Conservation (phyloP, 2,113 vertebrate genomes). For the Microcebus jonahi region DNA sequence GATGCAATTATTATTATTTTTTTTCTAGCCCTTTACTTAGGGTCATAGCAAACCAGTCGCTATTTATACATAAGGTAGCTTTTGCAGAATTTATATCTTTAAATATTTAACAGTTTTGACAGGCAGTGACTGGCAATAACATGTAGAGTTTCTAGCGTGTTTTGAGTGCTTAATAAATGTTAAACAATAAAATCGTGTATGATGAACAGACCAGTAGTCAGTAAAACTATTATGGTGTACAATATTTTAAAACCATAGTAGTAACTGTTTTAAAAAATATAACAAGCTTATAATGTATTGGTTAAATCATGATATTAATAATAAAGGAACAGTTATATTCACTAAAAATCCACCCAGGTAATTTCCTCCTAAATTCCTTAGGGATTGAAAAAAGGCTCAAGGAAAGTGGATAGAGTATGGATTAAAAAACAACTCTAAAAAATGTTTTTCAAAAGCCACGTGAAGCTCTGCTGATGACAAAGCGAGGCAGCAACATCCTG, state of each 20-base stretch:
- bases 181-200: conserved; percentile 63
- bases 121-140: conserved; percentile 55
- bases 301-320: background rate
- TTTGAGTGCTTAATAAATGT: conserved; percentile 41
- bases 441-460: background rate
- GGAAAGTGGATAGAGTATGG: background rate
- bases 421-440: background rate
- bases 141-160: conserved; percentile 8
- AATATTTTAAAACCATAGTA: conserved; percentile 50
- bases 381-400: background rate
- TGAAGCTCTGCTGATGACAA: background rate
- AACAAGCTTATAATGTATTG: background rate
- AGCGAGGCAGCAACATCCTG: background rate
- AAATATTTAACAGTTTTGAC: conserved; percentile 65
- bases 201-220: conserved; percentile 65
- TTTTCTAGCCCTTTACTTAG: conserved; percentile 14
- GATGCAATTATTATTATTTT: conserved; percentile 3
- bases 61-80: conserved; percentile 38
- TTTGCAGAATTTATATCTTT: conserved; percentile 67
- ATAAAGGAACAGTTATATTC: conserved; percentile 21
- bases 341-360: conserved; percentile 4
- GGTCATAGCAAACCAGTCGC: conserved; percentile 25
- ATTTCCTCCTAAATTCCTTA: conserved; percentile 19
- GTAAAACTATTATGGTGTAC: background rate
- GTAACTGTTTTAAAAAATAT: conserved; percentile 4